Conservation (phyloP, 2,888 invertebrate species). For the Eulithis prunata region DNA sequence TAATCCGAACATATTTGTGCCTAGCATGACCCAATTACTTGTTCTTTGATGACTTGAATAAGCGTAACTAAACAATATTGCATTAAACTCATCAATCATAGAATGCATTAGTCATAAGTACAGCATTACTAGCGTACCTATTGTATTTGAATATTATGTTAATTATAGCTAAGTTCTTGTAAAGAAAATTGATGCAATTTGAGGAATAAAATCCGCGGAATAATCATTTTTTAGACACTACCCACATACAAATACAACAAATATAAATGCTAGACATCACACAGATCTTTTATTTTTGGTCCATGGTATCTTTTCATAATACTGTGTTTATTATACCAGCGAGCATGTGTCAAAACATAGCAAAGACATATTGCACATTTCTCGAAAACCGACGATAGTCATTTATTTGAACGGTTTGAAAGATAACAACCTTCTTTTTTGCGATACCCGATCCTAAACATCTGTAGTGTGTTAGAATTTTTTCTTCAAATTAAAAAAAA, state of each 20-base stretch:
- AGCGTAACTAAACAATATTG: constrained; percentile 14
- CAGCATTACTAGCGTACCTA: constrained; percentile 24
- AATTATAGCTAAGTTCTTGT: constrained; percentile 6
- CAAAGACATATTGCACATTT: constrained; percentile 22
- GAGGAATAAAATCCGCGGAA: background rate
- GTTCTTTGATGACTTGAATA: constrained; percentile 17
- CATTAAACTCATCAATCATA: constrained; percentile 23
- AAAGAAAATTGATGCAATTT: constrained; percentile 7
- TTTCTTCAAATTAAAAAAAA: constrained; percentile 10
- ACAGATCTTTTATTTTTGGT: background rate
- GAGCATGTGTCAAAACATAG: constrained; percentile 26
- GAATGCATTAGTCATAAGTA: constrained; percentile 13
- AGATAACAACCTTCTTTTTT: constrained; percentile 28
- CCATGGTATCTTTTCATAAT: background rate
- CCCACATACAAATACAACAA: too few species aligned
- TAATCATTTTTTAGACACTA: too few species aligned
- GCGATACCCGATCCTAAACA: constrained; percentile 17
- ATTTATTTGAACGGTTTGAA: constrained; percentile 10
- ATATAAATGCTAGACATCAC: background rate
- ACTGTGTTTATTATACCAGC: constrained; percentile 4
- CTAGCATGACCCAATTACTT: constrained; percentile 34
- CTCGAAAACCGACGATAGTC: constrained; percentile 21
- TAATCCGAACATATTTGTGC: background rate
- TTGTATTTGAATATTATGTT: constrained; percentile 19
- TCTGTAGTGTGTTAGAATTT: constrained; percentile 9